Conservation (phyloP, 2,888 invertebrate genomes). For the Caenorhabditis parvicauda region DNA sequence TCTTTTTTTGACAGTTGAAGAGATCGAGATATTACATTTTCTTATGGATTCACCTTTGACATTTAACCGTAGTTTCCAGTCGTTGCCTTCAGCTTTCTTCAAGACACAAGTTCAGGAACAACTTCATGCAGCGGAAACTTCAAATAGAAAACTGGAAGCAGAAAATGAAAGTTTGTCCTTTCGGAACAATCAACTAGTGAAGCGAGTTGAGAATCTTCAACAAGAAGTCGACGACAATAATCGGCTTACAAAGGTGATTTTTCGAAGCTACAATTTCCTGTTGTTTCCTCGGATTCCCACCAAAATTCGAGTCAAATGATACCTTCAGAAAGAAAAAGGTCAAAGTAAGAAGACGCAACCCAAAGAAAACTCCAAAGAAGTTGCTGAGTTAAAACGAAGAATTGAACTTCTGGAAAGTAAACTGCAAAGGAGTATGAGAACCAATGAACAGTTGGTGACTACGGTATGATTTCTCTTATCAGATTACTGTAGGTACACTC, state of each 20-base stretch:
- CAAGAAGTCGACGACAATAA: constrained; percentile 69
- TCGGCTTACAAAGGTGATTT: no score
- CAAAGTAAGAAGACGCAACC: no score
- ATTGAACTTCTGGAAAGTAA: constrained; percentile 75
- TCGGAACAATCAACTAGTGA: constrained; percentile 70
- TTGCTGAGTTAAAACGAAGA: constrained; percentile 4
- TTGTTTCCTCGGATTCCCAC: no score
- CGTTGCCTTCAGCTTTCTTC: background rate
- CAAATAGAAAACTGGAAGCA: constrained; percentile 76
- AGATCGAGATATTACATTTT: no score
- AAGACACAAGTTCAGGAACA: constrained; percentile 68
- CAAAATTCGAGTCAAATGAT: no score
- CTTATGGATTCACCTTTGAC: no score
- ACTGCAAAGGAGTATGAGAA: constrained; percentile 84
- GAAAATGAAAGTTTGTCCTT: constrained; percentile 87
- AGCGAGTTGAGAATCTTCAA: constrained; percentile 85
- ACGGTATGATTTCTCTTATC: constrained; percentile 68
- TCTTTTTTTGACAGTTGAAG: no score
- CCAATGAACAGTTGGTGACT: constrained; percentile 83
- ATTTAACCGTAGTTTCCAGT: background rate
- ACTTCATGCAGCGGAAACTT: constrained; percentile 82
- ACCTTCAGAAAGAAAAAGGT: no score
- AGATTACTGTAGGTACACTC: no score
- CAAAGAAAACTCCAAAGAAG: background rate
- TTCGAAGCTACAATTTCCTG: no score